Evolutionary conservation across 30 jellyfish, hydroid and myxozoan genomes (phyloP).

Genomic region (Cassiopea andromeda): DNA sequence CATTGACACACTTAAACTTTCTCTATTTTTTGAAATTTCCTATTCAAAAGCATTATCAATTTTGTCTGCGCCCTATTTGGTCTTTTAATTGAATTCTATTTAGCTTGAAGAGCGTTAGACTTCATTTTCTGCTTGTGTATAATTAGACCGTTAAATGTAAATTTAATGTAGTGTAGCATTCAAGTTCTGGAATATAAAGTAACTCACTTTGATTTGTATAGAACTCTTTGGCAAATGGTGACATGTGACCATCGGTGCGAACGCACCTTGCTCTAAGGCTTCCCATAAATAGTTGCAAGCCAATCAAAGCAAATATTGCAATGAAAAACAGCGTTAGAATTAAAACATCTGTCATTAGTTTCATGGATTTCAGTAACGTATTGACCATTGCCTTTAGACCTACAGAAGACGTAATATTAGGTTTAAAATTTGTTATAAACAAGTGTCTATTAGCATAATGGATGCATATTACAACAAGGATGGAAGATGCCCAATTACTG

Average conservation of each 20-base stretch:
- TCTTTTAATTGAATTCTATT: no score
- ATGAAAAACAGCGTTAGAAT: constrained; percentile 91
- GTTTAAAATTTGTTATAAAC: no score
- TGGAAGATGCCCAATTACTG: no score
- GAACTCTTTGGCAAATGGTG: constrained; percentile 65
- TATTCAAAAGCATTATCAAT: no score
- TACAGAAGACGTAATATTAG: constrained; percentile 6
- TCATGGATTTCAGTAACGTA: constrained; percentile 88
- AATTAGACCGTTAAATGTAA: background rate
- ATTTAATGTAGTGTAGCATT: background rate
- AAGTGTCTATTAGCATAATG: no score
- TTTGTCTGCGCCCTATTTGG: no score
- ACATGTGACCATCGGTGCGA: constrained; percentile 41
- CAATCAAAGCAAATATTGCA: constrained; percentile 91
- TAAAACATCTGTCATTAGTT: constrained; percentile 94
- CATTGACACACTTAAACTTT: no score
- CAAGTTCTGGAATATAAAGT: background rate
- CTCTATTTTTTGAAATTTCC: no score
- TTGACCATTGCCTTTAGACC: constrained; percentile 97
- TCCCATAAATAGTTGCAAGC: constrained; percentile 91
- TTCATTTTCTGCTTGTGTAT: no score
- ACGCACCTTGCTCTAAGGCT: constrained; percentile 89
- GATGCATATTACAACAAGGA: no score
- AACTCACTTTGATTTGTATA: constrained; percentile 57
- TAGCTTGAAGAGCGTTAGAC: no score